These are phyloP conservation scores for Zaprionus camerounensis DNA, from an alignment of 1,140 invertebrate genomes.

Conservation along the genomic window DNA sequence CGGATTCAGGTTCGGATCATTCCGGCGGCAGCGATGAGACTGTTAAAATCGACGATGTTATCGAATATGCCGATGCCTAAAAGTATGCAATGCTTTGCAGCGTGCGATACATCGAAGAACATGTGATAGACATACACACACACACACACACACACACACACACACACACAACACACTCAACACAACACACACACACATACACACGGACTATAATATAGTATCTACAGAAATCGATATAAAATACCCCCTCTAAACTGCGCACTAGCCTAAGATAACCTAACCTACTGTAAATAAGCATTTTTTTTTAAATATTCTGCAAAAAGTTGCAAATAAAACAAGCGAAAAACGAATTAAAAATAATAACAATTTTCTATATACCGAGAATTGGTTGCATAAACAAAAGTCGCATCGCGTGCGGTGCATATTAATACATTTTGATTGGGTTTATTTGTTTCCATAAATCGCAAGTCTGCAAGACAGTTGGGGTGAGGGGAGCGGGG, in stretches of 20 bases:
- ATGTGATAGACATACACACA: conserved; percentile 25
- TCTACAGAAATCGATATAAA: conserved; percentile 9
- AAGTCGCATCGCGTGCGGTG: conserved; percentile 25
- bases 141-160: conserved; percentile 13
- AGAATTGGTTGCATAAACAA: conserved; percentile 37
- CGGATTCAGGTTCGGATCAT: conserved; percentile 79
- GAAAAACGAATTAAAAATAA: neutral
- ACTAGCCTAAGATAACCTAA: conserved; percentile 1
- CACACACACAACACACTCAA: conserved; percentile 4
- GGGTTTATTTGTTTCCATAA: conserved; percentile 2
- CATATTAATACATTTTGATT: conserved; percentile 26
- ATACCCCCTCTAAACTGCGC: neutral
- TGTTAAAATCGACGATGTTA: conserved; percentile 81
- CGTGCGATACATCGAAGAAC: conserved; percentile 10
- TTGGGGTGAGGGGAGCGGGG: neutral
- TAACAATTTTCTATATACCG: neutral
- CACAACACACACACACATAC: neutral
- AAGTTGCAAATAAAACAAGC: conserved; percentile 7
- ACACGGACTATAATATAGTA: neutral
- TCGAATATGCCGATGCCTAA: conserved; percentile 79
- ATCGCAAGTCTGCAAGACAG: neutral
- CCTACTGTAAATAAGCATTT: conserved; percentile 1
- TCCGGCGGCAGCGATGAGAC: conserved; percentile 83
- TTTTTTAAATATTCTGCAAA: neutral
- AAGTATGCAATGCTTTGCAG: conserved; percentile 44